A percentile compares a stretch with the other conserved stretches of the same genome.
Evolutionary conservation across 2,888 invertebrate species (phyloP).

Genomic region (Cryptocheilus praepositus): DNA sequence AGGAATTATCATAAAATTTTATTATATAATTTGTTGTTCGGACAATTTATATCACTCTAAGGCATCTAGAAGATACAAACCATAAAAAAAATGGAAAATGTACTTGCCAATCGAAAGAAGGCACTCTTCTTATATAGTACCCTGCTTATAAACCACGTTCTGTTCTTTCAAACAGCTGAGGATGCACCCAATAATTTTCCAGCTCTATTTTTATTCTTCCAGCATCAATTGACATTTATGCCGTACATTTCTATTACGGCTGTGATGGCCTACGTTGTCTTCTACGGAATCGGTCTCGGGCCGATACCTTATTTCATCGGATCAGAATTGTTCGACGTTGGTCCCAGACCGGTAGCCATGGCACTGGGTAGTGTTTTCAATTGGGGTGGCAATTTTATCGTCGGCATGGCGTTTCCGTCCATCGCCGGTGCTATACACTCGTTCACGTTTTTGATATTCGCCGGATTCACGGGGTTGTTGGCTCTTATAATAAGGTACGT

Average conservation of each 20-base stretch:
- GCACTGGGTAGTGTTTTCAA: conserved; percentile 90
- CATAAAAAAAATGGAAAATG: too few species aligned
- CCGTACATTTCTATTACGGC: conserved; percentile 83
- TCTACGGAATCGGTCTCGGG: conserved; percentile 89
- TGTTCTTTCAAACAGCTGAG: not conserved
- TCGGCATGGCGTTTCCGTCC: conserved; percentile 86
- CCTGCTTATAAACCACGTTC: too few species aligned
- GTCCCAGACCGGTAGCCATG: conserved; percentile 90
- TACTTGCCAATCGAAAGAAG: too few species aligned
- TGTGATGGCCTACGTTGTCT: conserved; percentile 85
- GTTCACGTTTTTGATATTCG: conserved; percentile 86
- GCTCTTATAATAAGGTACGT: conserved; percentile 79
- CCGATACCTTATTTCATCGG: conserved; percentile 92
- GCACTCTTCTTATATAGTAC: too few species aligned
- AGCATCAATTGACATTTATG: conserved; percentile 82
- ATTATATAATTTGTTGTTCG: too few species aligned
- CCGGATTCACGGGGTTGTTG: conserved; percentile 77
- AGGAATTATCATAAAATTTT: too few species aligned
- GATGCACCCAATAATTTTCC: not conserved
- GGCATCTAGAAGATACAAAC: too few species aligned
- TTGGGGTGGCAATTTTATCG: conserved; percentile 92
- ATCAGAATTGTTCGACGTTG: conserved; percentile 90
- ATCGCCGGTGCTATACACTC: conserved; percentile 81
- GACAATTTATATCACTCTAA: too few species aligned
- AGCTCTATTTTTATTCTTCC: conserved; percentile 54